A percentile compares a stretch with the other conserved stretches of the same genome.
Evolutionary conservation across 1,140 invertebrate species (phyloP).

Genomic region (Apis laboriosa): DNA sequence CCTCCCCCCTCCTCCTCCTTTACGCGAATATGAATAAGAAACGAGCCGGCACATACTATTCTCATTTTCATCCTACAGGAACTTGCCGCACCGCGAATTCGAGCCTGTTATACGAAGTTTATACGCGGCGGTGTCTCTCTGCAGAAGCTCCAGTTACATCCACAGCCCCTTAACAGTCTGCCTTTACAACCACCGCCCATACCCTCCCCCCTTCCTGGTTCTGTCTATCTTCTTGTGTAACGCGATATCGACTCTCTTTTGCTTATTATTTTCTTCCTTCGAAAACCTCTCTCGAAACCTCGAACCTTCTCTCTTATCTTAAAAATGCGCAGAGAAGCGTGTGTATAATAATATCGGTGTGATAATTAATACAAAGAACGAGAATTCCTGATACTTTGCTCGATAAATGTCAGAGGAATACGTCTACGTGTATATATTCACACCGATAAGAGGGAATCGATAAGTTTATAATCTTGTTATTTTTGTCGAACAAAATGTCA

Average conservation of each 20-base stretch:
- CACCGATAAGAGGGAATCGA: no score
- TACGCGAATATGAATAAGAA: conserved; percentile 56
- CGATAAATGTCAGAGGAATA: no score
- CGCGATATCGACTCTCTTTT: conserved; percentile 15
- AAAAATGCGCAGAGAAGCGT: no score
- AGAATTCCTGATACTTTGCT: no score
- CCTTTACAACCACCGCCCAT: background rate
- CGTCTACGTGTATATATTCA: no score
- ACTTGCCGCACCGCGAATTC: conserved; percentile 46
- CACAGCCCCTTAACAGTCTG: conserved; percentile 48
- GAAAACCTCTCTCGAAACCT: no score
- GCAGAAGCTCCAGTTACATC: conserved; percentile 49
- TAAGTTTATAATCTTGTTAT: no score
- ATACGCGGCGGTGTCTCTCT: conserved; percentile 50
- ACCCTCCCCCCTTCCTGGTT: background rate
- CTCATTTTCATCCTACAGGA: conserved; percentile 51
- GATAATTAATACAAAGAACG: no score
- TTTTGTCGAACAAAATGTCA: no score
- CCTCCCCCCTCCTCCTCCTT: background rate
- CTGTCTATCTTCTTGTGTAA: background rate
- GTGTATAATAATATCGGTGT: no score
- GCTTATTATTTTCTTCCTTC: conserved; percentile 7
- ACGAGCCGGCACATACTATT: conserved; percentile 47
- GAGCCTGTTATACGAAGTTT: conserved; percentile 54
- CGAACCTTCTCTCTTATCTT: no score